These are phyloP conservation scores for Drosophila leonis DNA, from an alignment of 2,888 invertebrate genomes.

Conservation along the genomic window DNA sequence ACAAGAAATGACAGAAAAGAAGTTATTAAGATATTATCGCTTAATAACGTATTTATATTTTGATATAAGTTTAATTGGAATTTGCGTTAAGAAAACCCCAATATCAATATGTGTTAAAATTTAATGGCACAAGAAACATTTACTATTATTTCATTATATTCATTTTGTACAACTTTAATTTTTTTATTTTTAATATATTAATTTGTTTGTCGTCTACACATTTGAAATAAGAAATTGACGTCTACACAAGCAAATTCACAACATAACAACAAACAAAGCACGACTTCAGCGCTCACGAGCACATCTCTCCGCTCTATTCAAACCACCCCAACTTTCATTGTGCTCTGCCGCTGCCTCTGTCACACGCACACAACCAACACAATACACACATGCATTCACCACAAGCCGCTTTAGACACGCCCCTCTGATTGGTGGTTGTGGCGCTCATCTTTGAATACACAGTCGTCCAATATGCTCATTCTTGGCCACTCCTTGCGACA, in stretches of 20 bases:
- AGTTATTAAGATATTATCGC: not conserved
- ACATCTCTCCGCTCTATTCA: conserved; percentile 33
- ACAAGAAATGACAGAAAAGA: not conserved
- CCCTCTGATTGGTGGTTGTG: conserved; percentile 58
- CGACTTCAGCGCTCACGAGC: conserved; percentile 38
- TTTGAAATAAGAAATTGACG: not conserved
- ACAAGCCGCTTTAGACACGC: conserved; percentile 41
- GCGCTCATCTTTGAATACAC: conserved; percentile 54
- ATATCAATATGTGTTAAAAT: not conserved
- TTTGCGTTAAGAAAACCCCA: not conserved
- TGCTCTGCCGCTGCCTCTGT: conserved; percentile 21
- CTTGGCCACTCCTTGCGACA: conserved; percentile 81
- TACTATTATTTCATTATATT: not conserved
- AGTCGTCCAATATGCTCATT: conserved; percentile 40
- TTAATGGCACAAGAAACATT: accelerated
- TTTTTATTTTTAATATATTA: not conserved
- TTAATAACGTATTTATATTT: not conserved
- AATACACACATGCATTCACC: conserved; percentile 4
- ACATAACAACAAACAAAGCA: not conserved
- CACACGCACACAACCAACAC: conserved; percentile 12
- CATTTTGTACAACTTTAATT: not conserved
- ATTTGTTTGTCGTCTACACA: no score
- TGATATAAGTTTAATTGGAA: not conserved
- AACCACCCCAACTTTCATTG: conserved; percentile 40
- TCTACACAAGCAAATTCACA: conserved; percentile 6